A percentile compares a stretch with the other conserved stretches of the same genome.
Evolutionary conservation across 2,888 invertebrate species (phyloP).

Genomic region (Linnaemya tessellans): DNA sequence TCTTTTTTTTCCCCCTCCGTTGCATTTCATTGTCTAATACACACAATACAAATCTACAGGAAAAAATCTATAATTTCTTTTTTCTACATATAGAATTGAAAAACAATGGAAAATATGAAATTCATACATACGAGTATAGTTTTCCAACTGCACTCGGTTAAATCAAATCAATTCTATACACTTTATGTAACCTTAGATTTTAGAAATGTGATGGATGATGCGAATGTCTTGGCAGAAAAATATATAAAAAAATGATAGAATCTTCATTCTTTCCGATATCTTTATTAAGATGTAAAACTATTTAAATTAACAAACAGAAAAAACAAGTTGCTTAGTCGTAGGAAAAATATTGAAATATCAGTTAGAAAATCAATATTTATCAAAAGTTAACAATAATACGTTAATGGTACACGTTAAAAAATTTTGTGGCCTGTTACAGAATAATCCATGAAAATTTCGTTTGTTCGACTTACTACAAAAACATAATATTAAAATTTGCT

Average conservation of each 20-base stretch:
- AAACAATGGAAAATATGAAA: slow-evolving; percentile 1
- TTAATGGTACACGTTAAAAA: too few species aligned
- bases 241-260: too few species aligned
- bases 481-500: too few species aligned
- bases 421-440: too few species aligned
- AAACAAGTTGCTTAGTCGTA: background rate
- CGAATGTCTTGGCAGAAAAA: background rate
- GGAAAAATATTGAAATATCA: too few species aligned
- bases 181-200: slow-evolving; percentile 39
- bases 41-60: slow-evolving; percentile 8
- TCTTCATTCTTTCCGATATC: background rate
- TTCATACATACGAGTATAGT: background rate
- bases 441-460: too few species aligned
- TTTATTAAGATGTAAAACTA: background rate
- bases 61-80: slow-evolving; percentile 21
- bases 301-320: background rate
- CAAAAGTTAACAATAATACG: too few species aligned
- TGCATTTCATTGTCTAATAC: slow-evolving; percentile 9
- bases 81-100: background rate
- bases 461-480: too few species aligned
- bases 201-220: background rate
- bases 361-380: too few species aligned
- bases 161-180: slow-evolving; percentile 22
- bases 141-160: slow-evolving; percentile 23
- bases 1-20: background rate